Evolutionary conservation across 2,888 invertebrate genomes (phyloP).

Genomic region (Rhabditophanes sp.): DNA sequence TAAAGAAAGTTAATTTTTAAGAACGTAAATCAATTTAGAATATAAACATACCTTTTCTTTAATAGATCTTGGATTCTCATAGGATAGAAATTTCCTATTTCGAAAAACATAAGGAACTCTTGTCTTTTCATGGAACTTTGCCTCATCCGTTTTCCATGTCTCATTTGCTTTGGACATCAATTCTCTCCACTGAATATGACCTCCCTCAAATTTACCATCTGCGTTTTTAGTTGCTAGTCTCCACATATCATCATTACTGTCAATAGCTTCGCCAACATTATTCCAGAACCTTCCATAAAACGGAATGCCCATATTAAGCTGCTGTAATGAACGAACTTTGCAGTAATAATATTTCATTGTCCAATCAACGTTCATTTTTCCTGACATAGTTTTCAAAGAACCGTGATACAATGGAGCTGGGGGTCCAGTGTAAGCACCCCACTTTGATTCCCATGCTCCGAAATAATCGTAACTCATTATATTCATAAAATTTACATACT

Average conservation of each 20-base stretch:
- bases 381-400: slow-evolving; percentile 24
- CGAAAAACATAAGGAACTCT: slow-evolving; percentile 31
- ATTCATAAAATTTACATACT: slow-evolving; percentile 40
- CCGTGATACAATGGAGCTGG: slow-evolving; percentile 39
- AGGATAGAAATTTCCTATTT: slow-evolving; percentile 29
- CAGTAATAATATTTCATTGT: slow-evolving; percentile 43
- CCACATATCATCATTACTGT: slow-evolving; percentile 39
- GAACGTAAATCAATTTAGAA: background rate
- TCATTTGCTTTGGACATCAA: slow-evolving; percentile 13
- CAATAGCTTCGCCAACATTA: slow-evolving; percentile 36
- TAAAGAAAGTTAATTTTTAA: background rate
- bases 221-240: slow-evolving; percentile 24
- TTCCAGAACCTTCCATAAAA: slow-evolving; percentile 42
- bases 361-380: slow-evolving; percentile 40
- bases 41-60: slow-evolving; percentile 18
- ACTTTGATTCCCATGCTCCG: slow-evolving; percentile 38
- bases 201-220: slow-evolving; percentile 23
- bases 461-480: slow-evolving; percentile 44
- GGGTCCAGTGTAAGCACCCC: slow-evolving; percentile 43
- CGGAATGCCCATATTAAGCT: slow-evolving; percentile 39
- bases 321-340: slow-evolving; percentile 9
- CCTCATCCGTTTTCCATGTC: slow-evolving; percentile 13
- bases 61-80: slow-evolving; percentile 33
- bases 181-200: slow-evolving; percentile 31
- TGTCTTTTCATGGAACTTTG: slow-evolving; percentile 24